Base-by-base conservation (phyloP, 1,140 invertebrate species). In the Atta cephalotes region DNA sequence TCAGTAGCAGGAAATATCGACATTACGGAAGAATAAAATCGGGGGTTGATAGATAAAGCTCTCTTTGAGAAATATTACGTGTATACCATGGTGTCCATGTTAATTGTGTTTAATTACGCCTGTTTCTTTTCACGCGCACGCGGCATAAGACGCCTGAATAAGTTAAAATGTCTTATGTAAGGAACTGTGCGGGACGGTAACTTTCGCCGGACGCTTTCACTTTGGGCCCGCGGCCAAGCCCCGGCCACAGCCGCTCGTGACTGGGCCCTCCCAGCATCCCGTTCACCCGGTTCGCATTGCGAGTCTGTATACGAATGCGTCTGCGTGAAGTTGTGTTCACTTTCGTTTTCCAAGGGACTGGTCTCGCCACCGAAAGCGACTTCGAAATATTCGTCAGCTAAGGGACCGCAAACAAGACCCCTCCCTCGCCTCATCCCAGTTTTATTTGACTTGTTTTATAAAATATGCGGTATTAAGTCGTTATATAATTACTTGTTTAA, bases 201-300 rank as follows among this genome's bases (percentile, higher is more conserved):
- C 94, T 95, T 95, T 95, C 94, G 93, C 94, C 92, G 91, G 89
- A 87, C 91, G 94, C 94, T 95, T 95, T 95, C 94, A 95, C 94
- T 95, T 90, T 86, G 85, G 90, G 85, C 90, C 87, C 79, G 86
- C 85, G 62, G 87, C 79, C 91, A 90, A 80, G 51, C 90, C 79
- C 56, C 87, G 71, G 90, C 77, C 85, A 86, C 90, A 91, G 84
- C 76, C 88, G 77, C 86, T 93, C 88, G 87, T 89, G 88, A 91
- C 87, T 87, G 62, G 86, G 85, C 79, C 71, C 90, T 86, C 85
- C 91, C 93, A 93, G 92, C 93, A 94, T 94, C 93, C 93, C 93
- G 93, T 94, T 94, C 93, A 94, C 94, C 94, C 81, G 87, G 51
- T 86, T 71, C n/a, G 6, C 58, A 31, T n/a, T 60, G 65, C 53